Evolutionary conservation across 2,888 invertebrate genomes (phyloP).

Genomic region (Quadriops clusia): DNA sequence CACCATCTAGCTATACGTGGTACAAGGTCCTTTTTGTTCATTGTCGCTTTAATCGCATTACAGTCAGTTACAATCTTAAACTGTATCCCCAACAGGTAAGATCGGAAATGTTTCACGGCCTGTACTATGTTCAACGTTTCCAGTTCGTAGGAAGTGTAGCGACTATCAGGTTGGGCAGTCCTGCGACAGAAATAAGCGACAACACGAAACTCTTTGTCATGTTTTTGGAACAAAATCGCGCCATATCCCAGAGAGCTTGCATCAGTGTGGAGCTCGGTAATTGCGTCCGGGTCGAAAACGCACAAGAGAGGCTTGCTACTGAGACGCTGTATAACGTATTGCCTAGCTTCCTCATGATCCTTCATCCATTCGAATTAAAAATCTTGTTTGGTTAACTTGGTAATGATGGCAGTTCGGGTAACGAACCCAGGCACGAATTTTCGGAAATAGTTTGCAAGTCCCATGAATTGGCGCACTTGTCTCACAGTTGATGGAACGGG

Average conservation of each 20-base stretch:
- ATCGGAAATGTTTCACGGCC: conserved; percentile 16
- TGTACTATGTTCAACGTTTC: conserved; percentile 17
- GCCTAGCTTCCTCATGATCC: neutral
- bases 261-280: conserved; percentile 6
- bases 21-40: conserved; percentile 17
- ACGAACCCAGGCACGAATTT: neutral
- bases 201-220: neutral
- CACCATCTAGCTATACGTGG: conserved; percentile 26
- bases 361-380: neutral
- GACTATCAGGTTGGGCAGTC: conserved; percentile 7
- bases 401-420: conserved; percentile 1
- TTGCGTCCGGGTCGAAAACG: neutral
- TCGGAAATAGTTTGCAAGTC: neutral
- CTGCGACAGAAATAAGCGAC: conserved; percentile 11
- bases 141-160: conserved; percentile 14
- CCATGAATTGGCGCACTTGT: no score
- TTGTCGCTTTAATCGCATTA: conserved; percentile 16
- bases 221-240: conserved; percentile 1
- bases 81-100: conserved; percentile 16
- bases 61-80: conserved; percentile 20
- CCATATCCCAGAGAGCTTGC: neutral
- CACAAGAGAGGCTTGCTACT: neutral
- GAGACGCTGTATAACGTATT: neutral
- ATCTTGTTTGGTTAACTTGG: neutral
- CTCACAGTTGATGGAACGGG: no score